Base-by-base conservation (phyloP, 2,888 invertebrate species). In the Phymatocera aterrima region DNA sequence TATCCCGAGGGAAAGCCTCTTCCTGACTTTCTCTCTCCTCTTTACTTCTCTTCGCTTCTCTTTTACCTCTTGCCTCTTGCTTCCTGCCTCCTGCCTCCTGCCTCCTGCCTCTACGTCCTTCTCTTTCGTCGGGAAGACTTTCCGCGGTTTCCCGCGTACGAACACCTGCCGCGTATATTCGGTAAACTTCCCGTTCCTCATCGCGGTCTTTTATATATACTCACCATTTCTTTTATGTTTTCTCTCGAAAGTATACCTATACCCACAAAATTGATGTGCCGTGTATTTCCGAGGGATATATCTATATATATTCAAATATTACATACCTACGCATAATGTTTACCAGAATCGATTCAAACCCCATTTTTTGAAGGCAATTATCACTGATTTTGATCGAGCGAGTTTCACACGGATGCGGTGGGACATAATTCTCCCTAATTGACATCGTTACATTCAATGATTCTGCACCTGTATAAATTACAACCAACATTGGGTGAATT, bases 1-100 rank as follows among this genome's bases (percentile, higher is more conserved):
- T 87, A 86, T 86, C 88, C 86, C 86, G 80, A 80, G 86, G 85
- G 87, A 85, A 83, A 84, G 83, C 80, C 83, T 81, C 82, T 75
- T 82, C 82, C 82, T 83, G 82, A 82, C 83, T 84, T 85, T 85
- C 82, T 84, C 28, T 37, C 74, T 72, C 78, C 48, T n/a, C 40
- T 75, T 28, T 15, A 24, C 60, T 28, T 40, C 60, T 40, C 57
- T 31, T 46, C 24, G 28, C 74, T 28, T 40, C 60, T 48, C 37
- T 34, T 5, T 57, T 37, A 21, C 57, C 64, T 51, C 70, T 77
- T 72, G 60, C 77, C 72, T 40, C 77, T 68, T 79, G 24, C 37
- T 43, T n/a, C 40, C 78, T 28, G 6, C 21, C 60, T 28, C 60
- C 60, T 40, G 24, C 34, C 34, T 43, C 46, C 74, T 28, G 21